Percentiles rank a stretch among this genome's conserved stretches.
phyloP scores from a whole-genome alignment of 2,888 invertebrate genomes.

The Lepeophtheirus nordmannii region DNA sequence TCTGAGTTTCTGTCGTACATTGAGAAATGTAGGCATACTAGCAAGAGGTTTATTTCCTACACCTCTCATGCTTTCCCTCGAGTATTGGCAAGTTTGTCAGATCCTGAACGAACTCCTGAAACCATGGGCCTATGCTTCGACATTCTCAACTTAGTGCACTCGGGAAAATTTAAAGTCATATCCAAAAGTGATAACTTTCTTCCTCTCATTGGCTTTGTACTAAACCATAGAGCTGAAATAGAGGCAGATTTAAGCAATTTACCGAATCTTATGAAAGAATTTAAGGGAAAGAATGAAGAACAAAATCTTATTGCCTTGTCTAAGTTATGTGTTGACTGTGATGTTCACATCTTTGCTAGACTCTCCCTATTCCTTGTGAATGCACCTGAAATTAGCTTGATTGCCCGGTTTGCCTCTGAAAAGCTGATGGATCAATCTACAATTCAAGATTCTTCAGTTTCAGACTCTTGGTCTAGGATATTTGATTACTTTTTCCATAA shows the following conservation, averaged over 20 bases:
- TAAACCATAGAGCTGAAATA: not conserved
- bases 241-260: not conserved
- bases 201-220: not conserved
- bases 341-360: slow-evolving; percentile 1
- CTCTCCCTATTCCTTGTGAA: not conserved
- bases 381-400: not conserved
- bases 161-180: not conserved
- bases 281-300: not conserved
- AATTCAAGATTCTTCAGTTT: not conserved
- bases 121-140: not conserved
- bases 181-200: not conserved
- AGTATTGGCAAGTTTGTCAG: not conserved
- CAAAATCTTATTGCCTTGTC: not conserved
- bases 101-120: not conserved
- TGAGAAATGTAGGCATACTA: not conserved
- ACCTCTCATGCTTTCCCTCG: not conserved
- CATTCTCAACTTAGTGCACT: not conserved
- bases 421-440: not conserved
- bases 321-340: not conserved
- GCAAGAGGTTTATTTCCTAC: not conserved
- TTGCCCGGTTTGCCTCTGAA: not conserved
- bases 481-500: slow-evolving; percentile 1
- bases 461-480: not conserved
- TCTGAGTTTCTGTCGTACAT: not conserved
- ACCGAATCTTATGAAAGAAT: not conserved